Base-by-base conservation (phyloP, 2,888 invertebrate species). In the Fragum sueziense region DNA sequence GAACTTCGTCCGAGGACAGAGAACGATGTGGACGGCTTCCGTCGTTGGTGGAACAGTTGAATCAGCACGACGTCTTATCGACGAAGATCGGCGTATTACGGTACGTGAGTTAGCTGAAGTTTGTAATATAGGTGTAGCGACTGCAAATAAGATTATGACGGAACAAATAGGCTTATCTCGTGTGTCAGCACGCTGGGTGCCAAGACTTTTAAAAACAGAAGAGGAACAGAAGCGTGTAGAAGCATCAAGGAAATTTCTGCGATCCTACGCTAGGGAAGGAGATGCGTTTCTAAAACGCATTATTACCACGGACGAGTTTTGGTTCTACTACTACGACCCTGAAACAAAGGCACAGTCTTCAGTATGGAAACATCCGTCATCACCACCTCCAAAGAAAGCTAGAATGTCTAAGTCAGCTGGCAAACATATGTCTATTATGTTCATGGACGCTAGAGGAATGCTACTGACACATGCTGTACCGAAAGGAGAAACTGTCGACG, bases 391-490 rank as follows among this genome's bases (percentile, higher is more conserved):
- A 25, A 62, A 52, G 25, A 73, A 51, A 65, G 65, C 70, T 31
- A 57, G 37, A 59, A 59, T 70, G 9, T 29, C 6, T 37, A 70
- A 70, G 25, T 70, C 71, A 41, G 71, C 22, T 7, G 29, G 59
- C 31, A 29, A 59, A 20, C 59, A 59, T 17, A 72, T 72, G 72
- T 72, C 51, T n/a, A 72, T 72, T 14, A n/a, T 65, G n/a, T 62
- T 72, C 22, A 72, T 72, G 65, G 65, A 65, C 34, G 22, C 62
- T 20, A 37, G 27, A n/a, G 71, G 72, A 25, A 72, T 71, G 41
- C 47, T 59, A 2, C 29, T 71, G 47, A 34, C 37, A 17, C 71
- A 71, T 31, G 31, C 22, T 2, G 62, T 65, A n/a, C 65, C 51
- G 17, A 31, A 47, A 7, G 72, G 65, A 20, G 51, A 62, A 20